These are phyloP conservation scores for Meghimatium bilineatum DNA, from an alignment of 2,888 invertebrate genomes.

Conservation along the genomic window DNA sequence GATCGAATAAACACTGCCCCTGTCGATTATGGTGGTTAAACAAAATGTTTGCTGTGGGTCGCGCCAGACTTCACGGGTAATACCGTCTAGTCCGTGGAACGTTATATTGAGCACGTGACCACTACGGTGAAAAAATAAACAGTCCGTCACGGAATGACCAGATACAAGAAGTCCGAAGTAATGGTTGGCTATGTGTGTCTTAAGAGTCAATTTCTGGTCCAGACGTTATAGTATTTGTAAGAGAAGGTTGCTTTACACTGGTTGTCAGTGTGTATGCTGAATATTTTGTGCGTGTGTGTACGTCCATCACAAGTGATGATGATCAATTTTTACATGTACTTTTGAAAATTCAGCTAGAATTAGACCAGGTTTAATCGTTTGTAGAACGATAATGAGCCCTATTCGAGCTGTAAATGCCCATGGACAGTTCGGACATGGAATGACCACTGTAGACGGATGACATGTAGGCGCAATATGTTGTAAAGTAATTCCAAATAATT, in stretches of 20 bases:
- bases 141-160: background rate
- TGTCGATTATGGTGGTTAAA: conserved; percentile 1
- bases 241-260: background rate
- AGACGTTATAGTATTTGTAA: background rate
- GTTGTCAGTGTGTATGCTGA: background rate
- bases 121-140: conserved; percentile 1
- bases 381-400: no score
- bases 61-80: background rate
- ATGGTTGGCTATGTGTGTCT: background rate
- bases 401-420: no score
- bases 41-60: conserved; percentile 10
- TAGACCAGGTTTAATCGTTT: no score
- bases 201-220: background rate
- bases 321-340: no score
- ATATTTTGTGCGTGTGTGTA: no score
- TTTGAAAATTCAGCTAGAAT: no score
- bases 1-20: conserved; percentile 1
- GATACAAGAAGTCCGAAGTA: background rate
- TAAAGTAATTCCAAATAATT: no score
- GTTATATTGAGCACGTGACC: conserved; percentile 5
- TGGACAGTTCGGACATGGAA: no score
- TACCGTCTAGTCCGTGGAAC: background rate
- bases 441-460: no score
- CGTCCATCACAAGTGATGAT: no score
- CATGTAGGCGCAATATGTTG: no score